Conservation (phyloP, 2,113 vertebrate species). For the Nipponia nippon region DNA sequence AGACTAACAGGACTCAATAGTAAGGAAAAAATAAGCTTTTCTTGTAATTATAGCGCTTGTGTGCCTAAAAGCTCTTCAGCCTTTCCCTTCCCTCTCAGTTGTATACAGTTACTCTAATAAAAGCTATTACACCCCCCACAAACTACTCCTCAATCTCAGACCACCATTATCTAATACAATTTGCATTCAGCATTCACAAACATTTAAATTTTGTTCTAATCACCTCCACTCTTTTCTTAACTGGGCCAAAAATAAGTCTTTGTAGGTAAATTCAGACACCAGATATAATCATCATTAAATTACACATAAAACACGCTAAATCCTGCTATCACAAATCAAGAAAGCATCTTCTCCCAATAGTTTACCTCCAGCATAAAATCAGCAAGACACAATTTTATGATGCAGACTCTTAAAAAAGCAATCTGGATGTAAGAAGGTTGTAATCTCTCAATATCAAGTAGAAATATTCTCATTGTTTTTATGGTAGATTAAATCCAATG, state of each 20-base stretch:
- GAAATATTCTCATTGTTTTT: slow-evolving; percentile 52
- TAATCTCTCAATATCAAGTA: slow-evolving; percentile 51
- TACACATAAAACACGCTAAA: neutral
- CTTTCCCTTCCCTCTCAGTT: neutral
- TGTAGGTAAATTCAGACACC: neutral
- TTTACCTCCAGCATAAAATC: slow-evolving; percentile 31
- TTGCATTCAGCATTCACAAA: neutral
- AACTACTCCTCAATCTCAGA: neutral
- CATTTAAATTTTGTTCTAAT: neutral
- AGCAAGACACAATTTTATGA: slow-evolving; percentile 45
- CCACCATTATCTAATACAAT: neutral
- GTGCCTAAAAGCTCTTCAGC: neutral
- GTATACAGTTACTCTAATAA: neutral
- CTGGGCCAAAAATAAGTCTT: neutral
- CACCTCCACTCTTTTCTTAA: neutral
- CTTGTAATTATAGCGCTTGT: neutral
- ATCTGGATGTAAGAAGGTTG: slow-evolving; percentile 46
- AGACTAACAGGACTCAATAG: neutral
- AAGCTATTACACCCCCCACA: neutral
- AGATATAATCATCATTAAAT: neutral
- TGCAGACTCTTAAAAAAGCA: slow-evolving; percentile 27
- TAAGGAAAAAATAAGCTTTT: neutral
- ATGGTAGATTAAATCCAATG: slow-evolving; percentile 52
- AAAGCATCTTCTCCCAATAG: slow-evolving; percentile 3
- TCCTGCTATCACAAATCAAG: slow-evolving; percentile 11